Evolutionary conservation across 2,888 invertebrate genomes (phyloP).

Genomic region (Limnephilus auricula): DNA sequence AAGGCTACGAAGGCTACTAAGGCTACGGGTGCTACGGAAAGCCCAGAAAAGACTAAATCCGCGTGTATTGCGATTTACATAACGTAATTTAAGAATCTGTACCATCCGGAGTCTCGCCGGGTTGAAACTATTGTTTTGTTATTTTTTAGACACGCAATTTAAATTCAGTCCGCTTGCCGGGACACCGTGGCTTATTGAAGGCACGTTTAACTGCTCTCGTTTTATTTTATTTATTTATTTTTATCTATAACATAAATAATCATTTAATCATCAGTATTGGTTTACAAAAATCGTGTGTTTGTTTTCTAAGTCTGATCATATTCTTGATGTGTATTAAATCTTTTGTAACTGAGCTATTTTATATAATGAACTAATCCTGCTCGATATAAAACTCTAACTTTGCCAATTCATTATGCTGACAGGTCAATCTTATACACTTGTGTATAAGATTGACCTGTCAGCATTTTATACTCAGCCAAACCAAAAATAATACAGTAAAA

Average conservation of each 20-base stretch:
- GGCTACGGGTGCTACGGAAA: constrained; percentile 1
- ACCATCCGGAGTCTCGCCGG: constrained; percentile 52
- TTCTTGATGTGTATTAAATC: too few species aligned
- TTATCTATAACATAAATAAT: not conserved
- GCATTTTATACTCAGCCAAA: too few species aligned
- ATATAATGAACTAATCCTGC: too few species aligned
- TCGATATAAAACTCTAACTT: too few species aligned
- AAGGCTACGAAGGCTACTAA: not conserved
- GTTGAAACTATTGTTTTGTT: constrained; percentile 63
- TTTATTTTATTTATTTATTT: not conserved
- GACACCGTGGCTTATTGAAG: constrained; percentile 18
- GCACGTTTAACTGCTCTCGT: not conserved
- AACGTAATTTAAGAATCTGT: constrained; percentile 63
- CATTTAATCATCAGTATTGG: not conserved
- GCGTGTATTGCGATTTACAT: constrained; percentile 63
- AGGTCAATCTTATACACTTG: too few species aligned
- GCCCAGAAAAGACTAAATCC: constrained; percentile 20
- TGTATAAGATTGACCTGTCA: too few species aligned
- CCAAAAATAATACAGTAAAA: too few species aligned
- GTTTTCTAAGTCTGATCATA: too few species aligned
- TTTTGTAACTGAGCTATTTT: not conserved
- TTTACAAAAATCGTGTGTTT: not conserved
- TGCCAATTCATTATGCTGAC: too few species aligned
- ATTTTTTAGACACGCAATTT: constrained; percentile 55
- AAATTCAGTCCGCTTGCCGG: constrained; percentile 53